Conservation (phyloP, 2,797 vertebrate species). For the Delichon dasypus region DNA sequence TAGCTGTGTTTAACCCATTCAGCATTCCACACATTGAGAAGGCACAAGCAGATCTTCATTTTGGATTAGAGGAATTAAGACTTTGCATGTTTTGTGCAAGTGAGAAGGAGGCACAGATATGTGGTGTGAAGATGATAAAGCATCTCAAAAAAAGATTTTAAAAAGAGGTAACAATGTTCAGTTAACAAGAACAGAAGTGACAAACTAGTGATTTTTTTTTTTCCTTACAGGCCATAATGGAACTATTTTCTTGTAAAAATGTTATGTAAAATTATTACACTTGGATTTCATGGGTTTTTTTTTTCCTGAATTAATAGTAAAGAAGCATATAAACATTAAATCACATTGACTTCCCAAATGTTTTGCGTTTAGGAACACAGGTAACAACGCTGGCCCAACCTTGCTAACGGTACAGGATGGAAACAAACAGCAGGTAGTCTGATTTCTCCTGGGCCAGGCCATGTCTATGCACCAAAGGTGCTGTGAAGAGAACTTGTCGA, state of each 20-base stretch:
- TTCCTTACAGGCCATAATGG: neutral
- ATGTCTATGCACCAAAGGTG: neutral
- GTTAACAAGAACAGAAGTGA: neutral
- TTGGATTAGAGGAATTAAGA: neutral
- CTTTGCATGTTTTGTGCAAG: neutral
- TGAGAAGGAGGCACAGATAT: neutral
- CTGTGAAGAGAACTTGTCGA: neutral
- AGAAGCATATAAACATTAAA: neutral
- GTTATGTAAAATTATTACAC: neutral
- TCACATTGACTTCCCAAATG: neutral
- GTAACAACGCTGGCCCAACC: accelerated
- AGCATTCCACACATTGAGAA: neutral
- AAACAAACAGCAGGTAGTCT: accelerated
- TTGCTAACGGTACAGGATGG: too few relatives aligned
- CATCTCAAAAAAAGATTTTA: neutral
- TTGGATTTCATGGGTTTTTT: neutral
- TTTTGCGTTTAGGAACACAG: neutral
- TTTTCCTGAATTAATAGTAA: neutral
- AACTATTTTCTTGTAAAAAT: neutral
- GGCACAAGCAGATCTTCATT: neutral
- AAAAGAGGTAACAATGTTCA: neutral
- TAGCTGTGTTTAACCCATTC: neutral
- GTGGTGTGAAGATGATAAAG: neutral
- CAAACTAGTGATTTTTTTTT: neutral
- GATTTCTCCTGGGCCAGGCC: neutral